These are phyloP conservation scores for Gallinago solitaria DNA, from an alignment of 2,797 vertebrate genomes.

Conservation along the genomic window DNA sequence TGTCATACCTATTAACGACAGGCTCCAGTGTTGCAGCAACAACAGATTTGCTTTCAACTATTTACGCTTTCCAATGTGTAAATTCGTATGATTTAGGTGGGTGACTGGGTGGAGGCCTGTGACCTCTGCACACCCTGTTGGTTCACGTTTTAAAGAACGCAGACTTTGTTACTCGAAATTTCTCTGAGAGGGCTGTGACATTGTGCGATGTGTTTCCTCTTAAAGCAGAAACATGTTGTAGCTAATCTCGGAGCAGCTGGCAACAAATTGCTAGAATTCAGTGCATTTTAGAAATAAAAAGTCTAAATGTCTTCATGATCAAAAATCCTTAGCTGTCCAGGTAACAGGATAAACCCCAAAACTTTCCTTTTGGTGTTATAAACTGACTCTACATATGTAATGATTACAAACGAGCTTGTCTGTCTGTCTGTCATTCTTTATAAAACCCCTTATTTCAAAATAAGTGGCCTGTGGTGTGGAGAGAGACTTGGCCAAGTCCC, in stretches of 20 bases:
- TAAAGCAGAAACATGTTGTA: background rate
- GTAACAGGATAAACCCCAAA: background rate
- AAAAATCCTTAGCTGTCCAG: background rate
- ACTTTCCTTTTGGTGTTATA: background rate
- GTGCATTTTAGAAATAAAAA: background rate
- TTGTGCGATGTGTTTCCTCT: background rate
- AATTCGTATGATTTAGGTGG: background rate
- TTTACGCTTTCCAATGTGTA: background rate
- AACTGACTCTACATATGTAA: background rate
- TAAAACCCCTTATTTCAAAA: background rate
- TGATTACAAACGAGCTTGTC: background rate
- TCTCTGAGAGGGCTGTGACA: background rate
- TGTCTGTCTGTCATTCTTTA: background rate
- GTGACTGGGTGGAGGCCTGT: background rate
- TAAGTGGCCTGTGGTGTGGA: background rate
- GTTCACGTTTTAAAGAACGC: background rate
- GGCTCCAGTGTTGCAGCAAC: slow-evolving; percentile 7
- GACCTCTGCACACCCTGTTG: background rate
- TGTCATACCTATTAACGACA: slow-evolving; percentile 66
- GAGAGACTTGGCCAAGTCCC: background rate
- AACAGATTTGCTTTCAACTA: slow-evolving; percentile 36
- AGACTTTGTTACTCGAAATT: background rate
- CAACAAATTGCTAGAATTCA: background rate
- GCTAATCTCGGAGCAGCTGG: background rate
- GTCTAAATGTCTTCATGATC: background rate